Base-by-base conservation (phyloP, 2,113 vertebrate species). In the Eclectus roratus region DNA sequence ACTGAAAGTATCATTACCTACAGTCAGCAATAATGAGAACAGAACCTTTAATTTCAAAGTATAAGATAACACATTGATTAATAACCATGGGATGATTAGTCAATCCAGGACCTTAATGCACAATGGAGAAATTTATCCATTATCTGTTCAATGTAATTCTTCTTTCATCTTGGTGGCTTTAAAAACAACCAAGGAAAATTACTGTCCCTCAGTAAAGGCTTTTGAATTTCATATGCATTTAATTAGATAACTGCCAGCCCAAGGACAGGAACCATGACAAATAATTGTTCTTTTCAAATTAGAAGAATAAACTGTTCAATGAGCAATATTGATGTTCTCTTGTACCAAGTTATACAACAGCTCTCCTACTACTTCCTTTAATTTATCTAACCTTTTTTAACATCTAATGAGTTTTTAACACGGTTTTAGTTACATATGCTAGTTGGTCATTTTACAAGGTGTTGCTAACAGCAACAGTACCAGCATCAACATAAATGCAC, bases 161-260 rank as follows among this genome's bases (percentile, higher is more conserved):
- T 97, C 96, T 97, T 98, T 97, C 94, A 83, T 96, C 94, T 97
- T 91, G 63, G 95, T 86, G 96, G 97, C 96, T 97, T 98, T 96
- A 97, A 97, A 98, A 98, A 97, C 96, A 98, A 98, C 79, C 82
- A 86, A 94, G 72, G 97, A 97, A 98, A 98, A 98, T 98, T 95
- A 98, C 97, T 96, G 94, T 95, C 96, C 97, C 96, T 98, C 93
- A 91, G 91, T 97, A 96, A 98, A 97, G 96, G 92, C 96, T 98
- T 98, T 97, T 97, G 97, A 98, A 98, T 98, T 98, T 98, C 97
- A 97, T 97, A 97, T 97, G 97, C 95, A 97, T 98, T 98, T 98
- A 98, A 98, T 98, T 98, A 98, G 97, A 96, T 97, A 97, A 97
- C 96, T 98, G 98, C 95, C 97, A 97, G 94, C 91, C 96, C 96